phyloP scores from a whole-genome alignment of 2,888 invertebrate genomes.

The Sussaba pulchella region DNA sequence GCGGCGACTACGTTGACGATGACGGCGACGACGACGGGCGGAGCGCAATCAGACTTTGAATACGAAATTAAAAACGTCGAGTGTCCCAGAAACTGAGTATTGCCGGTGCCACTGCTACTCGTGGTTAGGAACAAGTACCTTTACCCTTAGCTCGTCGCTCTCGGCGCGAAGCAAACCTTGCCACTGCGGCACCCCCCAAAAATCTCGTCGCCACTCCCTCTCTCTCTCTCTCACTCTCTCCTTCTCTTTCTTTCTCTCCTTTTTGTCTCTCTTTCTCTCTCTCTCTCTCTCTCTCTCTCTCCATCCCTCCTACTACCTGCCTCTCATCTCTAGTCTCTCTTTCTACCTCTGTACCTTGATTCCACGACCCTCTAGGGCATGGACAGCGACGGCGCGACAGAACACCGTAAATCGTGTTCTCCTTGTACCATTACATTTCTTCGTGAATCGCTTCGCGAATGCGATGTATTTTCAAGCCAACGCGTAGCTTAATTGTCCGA shows the following conservation, averaged over 20 bases:
- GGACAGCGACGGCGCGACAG: background rate
- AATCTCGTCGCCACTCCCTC: background rate
- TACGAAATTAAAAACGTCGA: constrained; percentile 76
- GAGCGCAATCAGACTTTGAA: constrained; percentile 74
- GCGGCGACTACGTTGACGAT: constrained; percentile 9
- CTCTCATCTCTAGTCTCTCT: too few relatives aligned
- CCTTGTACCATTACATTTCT: background rate
- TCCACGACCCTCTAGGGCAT: background rate
- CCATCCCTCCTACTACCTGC: too few relatives aligned
- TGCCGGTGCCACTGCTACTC: constrained; percentile 27
- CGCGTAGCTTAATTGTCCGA: background rate
- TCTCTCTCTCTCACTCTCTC: too few relatives aligned
- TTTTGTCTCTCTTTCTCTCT: too few relatives aligned
- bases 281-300: too few relatives aligned
- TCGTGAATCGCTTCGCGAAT: constrained; percentile 8
- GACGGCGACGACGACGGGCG: constrained; percentile 35
- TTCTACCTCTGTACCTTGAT: constrained; percentile 3
- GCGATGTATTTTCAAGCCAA: background rate
- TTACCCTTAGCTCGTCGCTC: constrained; percentile 9
- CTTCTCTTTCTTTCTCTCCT: too few relatives aligned
- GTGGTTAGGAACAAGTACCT: constrained; percentile 29
- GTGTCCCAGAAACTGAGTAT: constrained; percentile 19
- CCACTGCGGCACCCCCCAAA: background rate
- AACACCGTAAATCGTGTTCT: background rate
- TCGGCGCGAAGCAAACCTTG: constrained; percentile 14